A percentile compares a stretch with the other conserved stretches of the same genome.
Evolutionary conservation across 2,113 vertebrate species (phyloP).

Genomic region (Saiga tatarica): DNA sequence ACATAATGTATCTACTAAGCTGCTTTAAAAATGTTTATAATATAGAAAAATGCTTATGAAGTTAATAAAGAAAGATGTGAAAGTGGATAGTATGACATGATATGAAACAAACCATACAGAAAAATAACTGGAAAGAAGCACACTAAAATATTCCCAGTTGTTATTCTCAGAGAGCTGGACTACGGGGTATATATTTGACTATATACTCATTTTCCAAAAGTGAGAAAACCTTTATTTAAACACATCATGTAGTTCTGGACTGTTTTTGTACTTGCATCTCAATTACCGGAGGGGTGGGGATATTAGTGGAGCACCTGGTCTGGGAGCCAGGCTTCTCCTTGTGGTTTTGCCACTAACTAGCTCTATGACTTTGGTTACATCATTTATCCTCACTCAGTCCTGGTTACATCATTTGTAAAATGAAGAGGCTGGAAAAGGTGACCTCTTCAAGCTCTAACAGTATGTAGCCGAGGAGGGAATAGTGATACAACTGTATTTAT

Average conservation of each 20-base stretch:
- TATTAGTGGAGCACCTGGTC: neutral
- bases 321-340: neutral
- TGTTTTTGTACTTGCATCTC: neutral
- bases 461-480: neutral
- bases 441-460: neutral
- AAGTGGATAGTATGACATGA: neutral
- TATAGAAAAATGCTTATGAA: neutral
- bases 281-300: neutral
- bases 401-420: neutral
- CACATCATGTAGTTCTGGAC: neutral
- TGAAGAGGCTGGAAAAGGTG: neutral
- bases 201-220: conserved; percentile 6
- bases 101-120: conserved; percentile 33
- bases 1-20: neutral
- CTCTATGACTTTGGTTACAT: neutral
- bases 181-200: neutral
- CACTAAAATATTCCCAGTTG: neutral
- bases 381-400: neutral
- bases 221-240: neutral
- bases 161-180: neutral
- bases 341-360: neutral
- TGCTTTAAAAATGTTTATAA: conserved; percentile 1
- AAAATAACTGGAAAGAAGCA: neutral
- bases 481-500: neutral
- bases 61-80: neutral